Conservation (phyloP, 2,888 invertebrate species). For the Andrena fulva region DNA sequence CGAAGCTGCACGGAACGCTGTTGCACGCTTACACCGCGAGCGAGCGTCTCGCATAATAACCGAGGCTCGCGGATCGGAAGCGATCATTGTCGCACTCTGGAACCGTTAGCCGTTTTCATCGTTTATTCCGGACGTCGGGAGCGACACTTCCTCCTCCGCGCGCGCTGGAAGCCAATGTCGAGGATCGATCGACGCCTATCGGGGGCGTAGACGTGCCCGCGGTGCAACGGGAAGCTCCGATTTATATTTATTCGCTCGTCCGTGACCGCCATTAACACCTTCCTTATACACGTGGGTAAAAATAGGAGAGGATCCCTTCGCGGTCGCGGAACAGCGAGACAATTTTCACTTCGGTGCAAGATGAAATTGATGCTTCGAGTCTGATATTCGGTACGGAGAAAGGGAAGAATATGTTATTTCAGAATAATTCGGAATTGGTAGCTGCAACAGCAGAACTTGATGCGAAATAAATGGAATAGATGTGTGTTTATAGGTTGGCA, state of each 20-base stretch:
- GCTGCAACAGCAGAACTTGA: no score
- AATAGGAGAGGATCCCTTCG: neutral
- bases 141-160: conserved; percentile 71
- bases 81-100: conserved; percentile 54
- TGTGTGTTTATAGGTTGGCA: no score
- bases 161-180: conserved; percentile 43
- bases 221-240: conserved; percentile 52
- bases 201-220: conserved; percentile 52
- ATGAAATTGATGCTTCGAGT: no score
- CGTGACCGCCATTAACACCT: neutral
- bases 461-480: no score
- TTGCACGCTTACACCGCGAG: conserved; percentile 32
- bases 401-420: no score
- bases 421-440: no score
- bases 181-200: conserved; percentile 46
- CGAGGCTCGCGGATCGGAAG: conserved; percentile 65
- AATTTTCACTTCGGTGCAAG: no score
- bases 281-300: neutral
- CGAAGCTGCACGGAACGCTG: conserved; percentile 50
- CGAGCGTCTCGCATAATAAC: conserved; percentile 65
- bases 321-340: no score
- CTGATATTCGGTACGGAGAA: no score
- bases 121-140: conserved; percentile 74
- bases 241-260: conserved; percentile 6
- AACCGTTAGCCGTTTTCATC: conserved; percentile 76